These are phyloP conservation scores for Leptobrachium ailaonicum DNA, from an alignment of 2,113 vertebrate genomes.

Conservation along the genomic window DNA sequence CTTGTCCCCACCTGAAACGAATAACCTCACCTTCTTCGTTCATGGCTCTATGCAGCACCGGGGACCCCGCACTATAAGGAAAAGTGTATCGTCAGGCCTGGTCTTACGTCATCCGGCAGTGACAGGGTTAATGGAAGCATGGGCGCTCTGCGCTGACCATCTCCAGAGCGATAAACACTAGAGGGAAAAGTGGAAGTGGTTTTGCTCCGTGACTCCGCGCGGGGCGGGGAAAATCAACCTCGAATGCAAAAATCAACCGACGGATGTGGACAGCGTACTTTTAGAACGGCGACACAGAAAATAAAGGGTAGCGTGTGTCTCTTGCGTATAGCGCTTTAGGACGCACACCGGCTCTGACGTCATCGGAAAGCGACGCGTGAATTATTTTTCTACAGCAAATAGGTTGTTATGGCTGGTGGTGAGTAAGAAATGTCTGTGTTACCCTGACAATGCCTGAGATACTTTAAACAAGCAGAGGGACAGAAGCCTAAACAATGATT, in stretches of 20 bases:
- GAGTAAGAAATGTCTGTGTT: neutral
- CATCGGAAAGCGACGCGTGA: conserved; percentile 33
- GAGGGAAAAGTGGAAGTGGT: neutral
- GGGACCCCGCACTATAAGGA: neutral
- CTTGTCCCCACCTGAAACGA: too few species aligned
- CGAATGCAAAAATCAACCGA: too few species aligned
- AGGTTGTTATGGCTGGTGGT: conserved; percentile 37
- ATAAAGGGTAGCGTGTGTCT: neutral
- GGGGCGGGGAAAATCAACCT: too few species aligned
- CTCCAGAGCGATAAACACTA: neutral
- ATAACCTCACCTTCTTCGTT: conserved; percentile 54
- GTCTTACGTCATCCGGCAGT: neutral
- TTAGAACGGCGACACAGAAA: too few species aligned
- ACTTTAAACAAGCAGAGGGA: too few species aligned
- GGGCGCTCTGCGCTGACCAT: rapidly evolving
- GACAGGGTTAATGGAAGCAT: conserved; percentile 3
- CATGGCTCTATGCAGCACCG: conserved; percentile 45
- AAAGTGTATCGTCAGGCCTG: rapidly evolving
- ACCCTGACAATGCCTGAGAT: too few species aligned
- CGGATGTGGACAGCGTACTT: too few species aligned
- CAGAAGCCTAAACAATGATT: too few species aligned
- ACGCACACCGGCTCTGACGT: neutral
- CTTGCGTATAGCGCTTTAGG: neutral
- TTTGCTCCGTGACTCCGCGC: neutral
- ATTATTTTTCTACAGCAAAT: neutral